Percentiles rank a stretch among this genome's conserved stretches.
phyloP scores from a whole-genome alignment of 2,888 invertebrate species.

The Bombylius major region DNA sequence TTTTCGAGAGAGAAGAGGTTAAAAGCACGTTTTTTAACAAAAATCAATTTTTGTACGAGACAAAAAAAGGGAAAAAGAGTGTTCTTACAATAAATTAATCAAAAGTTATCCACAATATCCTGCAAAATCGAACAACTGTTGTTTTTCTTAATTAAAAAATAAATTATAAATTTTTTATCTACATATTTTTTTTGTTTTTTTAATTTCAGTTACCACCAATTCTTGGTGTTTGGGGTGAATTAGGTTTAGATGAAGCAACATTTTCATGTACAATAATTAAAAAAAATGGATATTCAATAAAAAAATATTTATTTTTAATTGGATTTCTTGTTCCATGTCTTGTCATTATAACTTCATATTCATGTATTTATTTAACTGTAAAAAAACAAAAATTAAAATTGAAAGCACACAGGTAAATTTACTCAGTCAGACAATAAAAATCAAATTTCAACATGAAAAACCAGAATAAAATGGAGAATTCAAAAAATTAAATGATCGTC shows the following conservation, averaged over 20 bases:
- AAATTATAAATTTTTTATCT: not conserved
- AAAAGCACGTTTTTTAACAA: too few species aligned
- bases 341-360: slow-evolving; percentile 73
- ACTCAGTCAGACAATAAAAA: slow-evolving; percentile 23
- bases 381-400: slow-evolving; percentile 59
- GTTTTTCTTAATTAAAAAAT: not conserved
- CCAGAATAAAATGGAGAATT: too few species aligned
- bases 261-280: slow-evolving; percentile 82
- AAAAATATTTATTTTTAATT: slow-evolving; percentile 69
- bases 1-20: too few species aligned
- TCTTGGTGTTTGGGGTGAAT: slow-evolving; percentile 69
- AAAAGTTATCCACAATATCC: not conserved
- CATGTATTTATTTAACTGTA: slow-evolving; percentile 74
- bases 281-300: slow-evolving; percentile 65
- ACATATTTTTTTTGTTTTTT: too few species aligned
- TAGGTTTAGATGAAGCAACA: slow-evolving; percentile 65
- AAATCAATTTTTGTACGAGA: too few species aligned
- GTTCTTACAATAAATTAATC: too few species aligned
- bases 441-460: too few species aligned
- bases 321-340: slow-evolving; percentile 75
- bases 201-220: slow-evolving; percentile 59
- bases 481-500: too few species aligned
- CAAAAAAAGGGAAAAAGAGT: too few species aligned
- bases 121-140: not conserved
- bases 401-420: slow-evolving; percentile 54